Evolutionary conservation across 1,140 invertebrate genomes (phyloP).

Genomic region (Pachypeltis micranthus): DNA sequence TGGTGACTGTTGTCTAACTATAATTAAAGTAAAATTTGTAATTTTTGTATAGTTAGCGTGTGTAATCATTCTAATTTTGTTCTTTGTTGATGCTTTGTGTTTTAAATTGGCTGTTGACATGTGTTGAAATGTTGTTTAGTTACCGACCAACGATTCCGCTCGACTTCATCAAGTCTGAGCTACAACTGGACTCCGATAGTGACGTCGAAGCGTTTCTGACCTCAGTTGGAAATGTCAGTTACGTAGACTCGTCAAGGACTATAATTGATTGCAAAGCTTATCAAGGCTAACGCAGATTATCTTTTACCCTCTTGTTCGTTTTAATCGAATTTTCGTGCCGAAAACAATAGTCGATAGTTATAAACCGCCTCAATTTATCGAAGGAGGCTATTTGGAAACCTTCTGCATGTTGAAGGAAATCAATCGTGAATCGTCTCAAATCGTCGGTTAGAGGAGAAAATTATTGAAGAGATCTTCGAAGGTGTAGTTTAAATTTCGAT

Average conservation of each 20-base stretch:
- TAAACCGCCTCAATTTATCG: background rate
- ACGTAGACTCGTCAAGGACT: slow-evolving; percentile 52
- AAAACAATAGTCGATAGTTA: background rate
- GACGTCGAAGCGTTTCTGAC: slow-evolving; percentile 78
- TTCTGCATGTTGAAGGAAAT: background rate
- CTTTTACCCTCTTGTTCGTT: too few relatives aligned
- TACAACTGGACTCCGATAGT: slow-evolving; percentile 70
- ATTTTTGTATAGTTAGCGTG: too few relatives aligned
- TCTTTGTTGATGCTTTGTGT: slow-evolving; percentile 14
- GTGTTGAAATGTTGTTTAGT: slow-evolving; percentile 49
- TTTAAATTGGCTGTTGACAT: slow-evolving; percentile 36
- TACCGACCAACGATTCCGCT: slow-evolving; percentile 83
- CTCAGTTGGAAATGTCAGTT: slow-evolving; percentile 60
- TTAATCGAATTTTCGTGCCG: background rate
- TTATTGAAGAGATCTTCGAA: too few relatives aligned
- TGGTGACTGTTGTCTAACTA: too few relatives aligned
- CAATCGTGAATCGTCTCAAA: background rate
- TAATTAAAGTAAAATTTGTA: too few relatives aligned
- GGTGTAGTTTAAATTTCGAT: too few relatives aligned
- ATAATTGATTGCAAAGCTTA: slow-evolving; percentile 72
- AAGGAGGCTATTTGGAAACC: background rate
- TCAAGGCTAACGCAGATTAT: background rate
- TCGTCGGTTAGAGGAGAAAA: background rate
- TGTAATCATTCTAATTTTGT: slow-evolving; percentile 9
- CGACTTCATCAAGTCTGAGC: slow-evolving; percentile 67